Evolutionary conservation across 1,140 invertebrate genomes (phyloP).

Genomic region (Whitmania pigra): DNA sequence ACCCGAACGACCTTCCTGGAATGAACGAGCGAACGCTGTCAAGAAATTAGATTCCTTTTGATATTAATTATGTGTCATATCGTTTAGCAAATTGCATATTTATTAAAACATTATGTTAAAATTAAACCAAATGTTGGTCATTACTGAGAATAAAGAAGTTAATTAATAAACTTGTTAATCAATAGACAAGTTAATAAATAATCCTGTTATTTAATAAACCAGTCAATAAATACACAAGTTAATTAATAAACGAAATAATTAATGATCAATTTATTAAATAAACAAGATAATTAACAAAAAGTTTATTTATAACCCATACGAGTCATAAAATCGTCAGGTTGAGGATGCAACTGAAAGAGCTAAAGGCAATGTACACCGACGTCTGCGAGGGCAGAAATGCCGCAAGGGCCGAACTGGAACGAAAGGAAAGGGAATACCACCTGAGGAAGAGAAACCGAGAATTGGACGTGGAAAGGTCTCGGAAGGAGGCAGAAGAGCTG

Average conservation of each 20-base stretch:
- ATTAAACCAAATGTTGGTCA: background rate
- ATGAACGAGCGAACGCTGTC: background rate
- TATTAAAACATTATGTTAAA: too few relatives aligned
- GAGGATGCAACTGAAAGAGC: constrained; percentile 35
- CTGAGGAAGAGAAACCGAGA: constrained; percentile 40
- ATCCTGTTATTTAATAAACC: too few relatives aligned
- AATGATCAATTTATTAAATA: too few relatives aligned
- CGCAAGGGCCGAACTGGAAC: constrained; percentile 34
- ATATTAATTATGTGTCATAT: background rate
- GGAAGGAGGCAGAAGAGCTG: constrained; percentile 43
- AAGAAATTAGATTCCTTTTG: background rate
- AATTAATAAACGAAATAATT: too few relatives aligned
- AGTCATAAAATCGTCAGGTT: constrained; percentile 12
- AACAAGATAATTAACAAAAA: too few relatives aligned
- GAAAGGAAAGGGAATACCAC: constrained; percentile 40
- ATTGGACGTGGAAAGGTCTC: constrained; percentile 40
- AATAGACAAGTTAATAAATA: too few relatives aligned
- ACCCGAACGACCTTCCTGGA: background rate
- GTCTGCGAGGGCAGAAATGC: constrained; percentile 38
- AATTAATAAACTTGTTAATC: too few relatives aligned
- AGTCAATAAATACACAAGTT: too few relatives aligned
- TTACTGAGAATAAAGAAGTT: too few relatives aligned
- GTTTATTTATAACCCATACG: too few relatives aligned
- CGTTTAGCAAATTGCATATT: background rate
- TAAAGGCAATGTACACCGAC: constrained; percentile 39